Evolutionary conservation across 2,888 invertebrate genomes (phyloP).

Genomic region (Synanthedon myopaeformis): DNA sequence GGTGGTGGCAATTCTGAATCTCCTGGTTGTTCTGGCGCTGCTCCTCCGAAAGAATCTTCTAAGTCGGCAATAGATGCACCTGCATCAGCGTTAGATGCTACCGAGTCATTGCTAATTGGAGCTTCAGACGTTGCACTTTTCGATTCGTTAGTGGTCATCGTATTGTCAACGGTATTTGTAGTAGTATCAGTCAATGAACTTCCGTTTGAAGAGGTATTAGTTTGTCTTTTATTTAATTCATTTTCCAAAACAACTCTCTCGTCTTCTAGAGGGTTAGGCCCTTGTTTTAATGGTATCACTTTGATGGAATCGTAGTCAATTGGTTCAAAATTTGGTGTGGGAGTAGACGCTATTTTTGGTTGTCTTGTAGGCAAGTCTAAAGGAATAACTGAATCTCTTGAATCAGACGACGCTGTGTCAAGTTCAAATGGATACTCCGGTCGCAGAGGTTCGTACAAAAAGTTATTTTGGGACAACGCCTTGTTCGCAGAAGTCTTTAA

Average conservation of each 20-base stretch:
- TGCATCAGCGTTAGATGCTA: conserved; percentile 57
- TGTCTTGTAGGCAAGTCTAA: conserved; percentile 44
- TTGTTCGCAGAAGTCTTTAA: conserved; percentile 19
- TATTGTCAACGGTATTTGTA: conserved; percentile 12
- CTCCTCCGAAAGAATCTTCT: conserved; percentile 83
- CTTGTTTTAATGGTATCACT: conserved; percentile 55
- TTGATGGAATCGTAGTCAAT: conserved; percentile 54
- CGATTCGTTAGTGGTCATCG: conserved; percentile 21
- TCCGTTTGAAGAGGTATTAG: conserved; percentile 20
- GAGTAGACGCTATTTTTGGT: conserved; percentile 26
- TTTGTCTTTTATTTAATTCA: conserved; percentile 49
- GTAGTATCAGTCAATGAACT: conserved; percentile 16
- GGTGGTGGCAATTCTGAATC: conserved; percentile 75
- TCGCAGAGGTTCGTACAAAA: conserved; percentile 46
- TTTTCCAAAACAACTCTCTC: conserved; percentile 21
- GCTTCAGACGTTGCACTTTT: conserved; percentile 26
- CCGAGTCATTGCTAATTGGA: conserved; percentile 26
- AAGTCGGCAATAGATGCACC: conserved; percentile 74
- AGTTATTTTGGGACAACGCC: conserved; percentile 31
- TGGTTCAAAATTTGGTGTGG: conserved; percentile 36
- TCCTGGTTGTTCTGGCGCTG: conserved; percentile 65
- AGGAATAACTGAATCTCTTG: conserved; percentile 36
- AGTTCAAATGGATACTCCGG: conserved; percentile 50
- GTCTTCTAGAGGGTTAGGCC: conserved; percentile 41
- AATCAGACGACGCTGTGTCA: conserved; percentile 53